Evolutionary conservation across 2,888 invertebrate genomes (phyloP).

Genomic region (Drosophila parthenogenetica): DNA sequence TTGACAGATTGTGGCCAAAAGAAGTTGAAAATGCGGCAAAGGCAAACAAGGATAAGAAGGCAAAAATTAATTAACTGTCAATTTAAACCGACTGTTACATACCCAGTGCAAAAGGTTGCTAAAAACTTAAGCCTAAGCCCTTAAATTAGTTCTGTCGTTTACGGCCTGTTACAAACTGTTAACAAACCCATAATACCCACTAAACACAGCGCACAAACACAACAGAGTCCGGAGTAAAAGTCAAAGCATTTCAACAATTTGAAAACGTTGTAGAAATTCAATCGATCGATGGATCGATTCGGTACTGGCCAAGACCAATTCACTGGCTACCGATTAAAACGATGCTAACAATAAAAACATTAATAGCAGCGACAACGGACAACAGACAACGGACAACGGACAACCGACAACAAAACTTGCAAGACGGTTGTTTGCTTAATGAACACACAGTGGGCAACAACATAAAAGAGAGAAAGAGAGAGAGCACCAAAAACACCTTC

Average conservation of each 20-base stretch:
- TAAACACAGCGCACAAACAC: neutral
- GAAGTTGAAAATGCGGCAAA: neutral
- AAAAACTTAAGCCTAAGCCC: too few relatives aligned
- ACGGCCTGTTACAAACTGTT: too few relatives aligned
- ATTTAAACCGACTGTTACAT: too few relatives aligned
- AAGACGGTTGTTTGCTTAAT: constrained; percentile 72
- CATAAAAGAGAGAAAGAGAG: neutral
- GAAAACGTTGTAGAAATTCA: constrained; percentile 33
- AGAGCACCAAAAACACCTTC: constrained; percentile 69
- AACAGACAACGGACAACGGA: constrained; percentile 21
- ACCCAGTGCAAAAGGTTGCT: too few relatives aligned
- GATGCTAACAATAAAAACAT: constrained; percentile 46
- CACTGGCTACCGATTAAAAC: constrained; percentile 65
- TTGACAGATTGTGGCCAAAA: constrained; percentile 64
- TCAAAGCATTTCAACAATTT: constrained; percentile 37
- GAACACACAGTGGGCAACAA: constrained; percentile 41
- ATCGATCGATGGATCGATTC: constrained; percentile 2
- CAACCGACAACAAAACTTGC: constrained; percentile 45
- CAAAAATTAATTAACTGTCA: too few relatives aligned
- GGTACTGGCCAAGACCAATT: constrained; percentile 27
- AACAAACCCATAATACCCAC: neutral
- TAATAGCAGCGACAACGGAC: constrained; percentile 10
- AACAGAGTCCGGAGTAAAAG: neutral
- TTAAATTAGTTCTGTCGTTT: too few relatives aligned
- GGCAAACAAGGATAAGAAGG: neutral